Evolutionary conservation across 1,140 invertebrate genomes (phyloP).

Genomic region (Xylocopa sonorina): DNA sequence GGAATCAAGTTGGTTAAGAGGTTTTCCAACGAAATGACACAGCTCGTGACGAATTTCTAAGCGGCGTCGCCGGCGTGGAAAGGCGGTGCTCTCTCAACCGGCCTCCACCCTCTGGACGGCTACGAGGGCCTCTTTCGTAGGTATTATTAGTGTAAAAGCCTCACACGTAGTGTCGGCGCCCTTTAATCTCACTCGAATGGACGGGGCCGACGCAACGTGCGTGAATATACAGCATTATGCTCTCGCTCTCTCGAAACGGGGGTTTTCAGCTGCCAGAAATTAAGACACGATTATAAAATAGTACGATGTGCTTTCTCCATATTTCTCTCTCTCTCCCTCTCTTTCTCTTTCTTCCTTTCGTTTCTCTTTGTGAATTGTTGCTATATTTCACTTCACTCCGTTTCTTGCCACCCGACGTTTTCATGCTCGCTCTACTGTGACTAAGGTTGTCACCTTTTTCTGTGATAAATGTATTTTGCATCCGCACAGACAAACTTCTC

Average conservation of each 20-base stretch:
- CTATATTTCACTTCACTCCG: too few relatives aligned
- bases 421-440: too few relatives aligned
- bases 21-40: slow-evolving; percentile 9
- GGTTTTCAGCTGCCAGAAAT: slow-evolving; percentile 67
- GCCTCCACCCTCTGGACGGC: slow-evolving; percentile 49
- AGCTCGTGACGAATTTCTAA: slow-evolving; percentile 13
- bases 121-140: slow-evolving; percentile 53
- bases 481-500: too few relatives aligned
- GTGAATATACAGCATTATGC: slow-evolving; percentile 71
- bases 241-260: slow-evolving; percentile 4
- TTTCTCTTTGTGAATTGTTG: too few relatives aligned
- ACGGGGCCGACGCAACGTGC: slow-evolving; percentile 49
- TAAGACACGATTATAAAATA: slow-evolving; percentile 68
- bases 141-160: slow-evolving; percentile 74
- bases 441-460: too few relatives aligned
- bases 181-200: slow-evolving; percentile 69
- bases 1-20: too few relatives aligned
- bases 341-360: not conserved
- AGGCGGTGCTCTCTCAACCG: slow-evolving; percentile 34
- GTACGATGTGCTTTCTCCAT: too few relatives aligned
- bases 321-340: not conserved
- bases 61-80: slow-evolving; percentile 33
- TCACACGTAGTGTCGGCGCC: slow-evolving; percentile 72
- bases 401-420: too few relatives aligned
- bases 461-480: too few relatives aligned